These are phyloP conservation scores for Neuroterus valhalla DNA, from an alignment of 1,140 invertebrate genomes.

Conservation along the genomic window DNA sequence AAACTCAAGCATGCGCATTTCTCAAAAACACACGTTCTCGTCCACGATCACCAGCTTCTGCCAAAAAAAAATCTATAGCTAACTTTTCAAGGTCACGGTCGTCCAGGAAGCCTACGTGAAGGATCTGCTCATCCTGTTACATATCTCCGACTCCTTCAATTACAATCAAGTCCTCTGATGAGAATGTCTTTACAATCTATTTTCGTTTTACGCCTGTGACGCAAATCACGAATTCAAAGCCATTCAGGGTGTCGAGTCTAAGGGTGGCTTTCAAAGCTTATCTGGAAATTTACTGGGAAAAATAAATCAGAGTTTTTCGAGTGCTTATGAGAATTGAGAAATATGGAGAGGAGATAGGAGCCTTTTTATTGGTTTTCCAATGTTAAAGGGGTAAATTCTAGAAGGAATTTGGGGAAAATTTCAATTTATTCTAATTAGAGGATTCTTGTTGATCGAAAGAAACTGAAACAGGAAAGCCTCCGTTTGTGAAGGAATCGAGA, in stretches of 20 bases:
- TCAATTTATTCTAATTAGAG: no score
- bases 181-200: slow-evolving; percentile 27
- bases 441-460: no score
- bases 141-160: slow-evolving; percentile 9
- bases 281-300: background rate
- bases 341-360: no score
- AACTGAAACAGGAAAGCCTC: no score
- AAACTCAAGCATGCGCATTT: slow-evolving; percentile 62
- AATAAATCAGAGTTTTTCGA: background rate
- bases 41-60: slow-evolving; percentile 49
- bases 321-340: no score
- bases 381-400: no score
- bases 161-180: slow-evolving; percentile 22
- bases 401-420: no score
- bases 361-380: no score
- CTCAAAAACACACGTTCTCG: slow-evolving; percentile 51
- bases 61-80: slow-evolving; percentile 62
- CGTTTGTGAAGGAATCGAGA: no score
- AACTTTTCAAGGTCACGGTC: slow-evolving; percentile 44
- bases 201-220: slow-evolving; percentile 25
- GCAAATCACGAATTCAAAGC: background rate
- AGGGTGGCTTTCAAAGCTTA: background rate
- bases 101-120: slow-evolving; percentile 29
- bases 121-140: slow-evolving; percentile 13
- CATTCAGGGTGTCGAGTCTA: background rate